These are phyloP conservation scores for Prolemur simus DNA, from an alignment of 2,113 vertebrate genomes.

Conservation along the genomic window DNA sequence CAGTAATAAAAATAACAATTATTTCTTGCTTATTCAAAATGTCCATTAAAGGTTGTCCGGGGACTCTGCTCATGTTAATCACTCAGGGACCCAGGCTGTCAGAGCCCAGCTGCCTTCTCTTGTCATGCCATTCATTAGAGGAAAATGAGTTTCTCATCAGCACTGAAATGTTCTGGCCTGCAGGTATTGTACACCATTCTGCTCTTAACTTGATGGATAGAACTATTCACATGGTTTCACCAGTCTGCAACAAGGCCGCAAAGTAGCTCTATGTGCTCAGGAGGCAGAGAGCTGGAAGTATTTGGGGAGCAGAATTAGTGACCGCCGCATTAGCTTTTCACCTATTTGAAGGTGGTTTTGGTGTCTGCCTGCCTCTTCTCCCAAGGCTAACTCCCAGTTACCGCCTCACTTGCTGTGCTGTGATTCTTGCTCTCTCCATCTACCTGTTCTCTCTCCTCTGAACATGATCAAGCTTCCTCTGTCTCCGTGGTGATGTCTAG, in stretches of 20 bases:
- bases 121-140: background rate
- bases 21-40: background rate
- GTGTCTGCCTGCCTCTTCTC: background rate
- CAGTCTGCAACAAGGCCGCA: background rate
- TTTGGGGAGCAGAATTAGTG: no score
- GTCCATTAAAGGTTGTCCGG: background rate
- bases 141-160: background rate
- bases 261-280: background rate
- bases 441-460: background rate
- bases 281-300: background rate
- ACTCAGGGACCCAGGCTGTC: background rate
- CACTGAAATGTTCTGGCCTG: background rate
- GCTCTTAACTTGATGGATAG: background rate
- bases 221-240: background rate
- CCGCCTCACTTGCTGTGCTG: background rate
- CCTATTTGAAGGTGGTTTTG: background rate
- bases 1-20: background rate
- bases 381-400: background rate
- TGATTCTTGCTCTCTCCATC: background rate
- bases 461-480: background rate
- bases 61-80: background rate
- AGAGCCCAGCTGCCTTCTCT: background rate
- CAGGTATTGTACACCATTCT: background rate
- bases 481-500: background rate
- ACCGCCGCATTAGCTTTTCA: background rate